Evolutionary conservation across 1,140 invertebrate genomes (phyloP).

Genomic region (Rhagoletis zephyria): DNA sequence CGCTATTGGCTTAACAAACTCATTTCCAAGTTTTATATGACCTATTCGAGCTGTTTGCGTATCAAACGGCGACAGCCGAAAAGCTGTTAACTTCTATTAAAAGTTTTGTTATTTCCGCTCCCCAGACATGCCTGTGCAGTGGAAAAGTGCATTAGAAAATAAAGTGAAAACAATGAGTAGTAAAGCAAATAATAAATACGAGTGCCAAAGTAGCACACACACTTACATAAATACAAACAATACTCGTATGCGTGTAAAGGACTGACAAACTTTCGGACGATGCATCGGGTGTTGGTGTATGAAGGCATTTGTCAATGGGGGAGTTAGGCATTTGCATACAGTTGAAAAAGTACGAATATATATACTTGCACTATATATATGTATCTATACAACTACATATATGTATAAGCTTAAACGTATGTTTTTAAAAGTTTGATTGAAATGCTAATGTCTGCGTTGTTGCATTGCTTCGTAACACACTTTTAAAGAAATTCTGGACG

Average conservation of each 20-base stretch:
- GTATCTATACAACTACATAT: background rate
- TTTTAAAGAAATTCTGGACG: no score
- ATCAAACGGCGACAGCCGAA: background rate
- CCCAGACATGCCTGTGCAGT: background rate
- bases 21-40: conserved; percentile 10
- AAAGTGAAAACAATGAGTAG: background rate
- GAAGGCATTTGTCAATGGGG: no score
- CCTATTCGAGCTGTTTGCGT: background rate
- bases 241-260: background rate
- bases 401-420: no score
- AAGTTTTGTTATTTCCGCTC: conserved; percentile 47
- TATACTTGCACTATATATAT: background rate
- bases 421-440: no score
- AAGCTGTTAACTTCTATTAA: conserved; percentile 49
- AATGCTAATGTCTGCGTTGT: no score
- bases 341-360: background rate
- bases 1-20: conserved; percentile 4
- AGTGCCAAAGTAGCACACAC: background rate
- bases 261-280: background rate
- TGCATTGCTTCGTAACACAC: no score
- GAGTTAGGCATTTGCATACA: background rate
- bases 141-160: conserved; percentile 2
- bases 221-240: background rate
- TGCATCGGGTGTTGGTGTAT: background rate
- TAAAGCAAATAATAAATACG: background rate